phyloP scores from a whole-genome alignment of 2,113 vertebrate genomes.

The Montifringilla adamsi region DNA sequence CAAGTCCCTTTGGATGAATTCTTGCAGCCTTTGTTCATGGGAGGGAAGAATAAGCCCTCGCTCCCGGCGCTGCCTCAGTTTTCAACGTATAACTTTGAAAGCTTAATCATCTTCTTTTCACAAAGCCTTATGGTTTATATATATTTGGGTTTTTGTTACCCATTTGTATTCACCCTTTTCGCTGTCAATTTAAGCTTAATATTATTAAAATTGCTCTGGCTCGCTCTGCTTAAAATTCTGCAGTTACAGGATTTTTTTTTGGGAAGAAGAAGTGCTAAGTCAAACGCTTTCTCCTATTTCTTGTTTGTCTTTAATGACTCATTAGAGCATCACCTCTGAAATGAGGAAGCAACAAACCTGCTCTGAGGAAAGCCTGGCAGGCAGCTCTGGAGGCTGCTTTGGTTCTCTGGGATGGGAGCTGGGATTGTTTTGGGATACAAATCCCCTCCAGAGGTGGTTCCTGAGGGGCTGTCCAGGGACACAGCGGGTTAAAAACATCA shows the following conservation, averaged over 20 bases:
- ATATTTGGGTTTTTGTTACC: conserved; percentile 45
- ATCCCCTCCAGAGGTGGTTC: accelerated
- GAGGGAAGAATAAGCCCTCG: neutral
- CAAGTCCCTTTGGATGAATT: neutral
- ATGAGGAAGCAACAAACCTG: neutral
- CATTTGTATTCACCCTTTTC: neutral
- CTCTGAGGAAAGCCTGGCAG: neutral
- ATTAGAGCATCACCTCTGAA: conserved; percentile 59
- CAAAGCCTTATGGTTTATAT: conserved; percentile 20
- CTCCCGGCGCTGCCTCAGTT: neutral
- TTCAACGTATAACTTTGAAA: neutral
- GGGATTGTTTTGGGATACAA: neutral
- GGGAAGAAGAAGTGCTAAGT: conserved; percentile 3
- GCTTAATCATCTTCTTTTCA: conserved; percentile 28
- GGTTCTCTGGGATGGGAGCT: neutral
- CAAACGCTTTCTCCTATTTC: conserved; percentile 29
- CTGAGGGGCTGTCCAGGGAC: neutral
- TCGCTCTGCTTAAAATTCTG: neutral
- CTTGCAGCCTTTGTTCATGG: neutral
- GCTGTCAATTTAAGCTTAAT: conserved; percentile 11
- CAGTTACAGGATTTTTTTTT: neutral
- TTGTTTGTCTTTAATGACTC: conserved; percentile 52
- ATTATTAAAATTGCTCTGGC: conserved; percentile 40
- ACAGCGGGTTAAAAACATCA: accelerated
- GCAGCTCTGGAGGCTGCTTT: neutral